These are phyloP conservation scores for Troides helena DNA, from an alignment of 2,888 invertebrate species.

Conservation along the genomic window DNA sequence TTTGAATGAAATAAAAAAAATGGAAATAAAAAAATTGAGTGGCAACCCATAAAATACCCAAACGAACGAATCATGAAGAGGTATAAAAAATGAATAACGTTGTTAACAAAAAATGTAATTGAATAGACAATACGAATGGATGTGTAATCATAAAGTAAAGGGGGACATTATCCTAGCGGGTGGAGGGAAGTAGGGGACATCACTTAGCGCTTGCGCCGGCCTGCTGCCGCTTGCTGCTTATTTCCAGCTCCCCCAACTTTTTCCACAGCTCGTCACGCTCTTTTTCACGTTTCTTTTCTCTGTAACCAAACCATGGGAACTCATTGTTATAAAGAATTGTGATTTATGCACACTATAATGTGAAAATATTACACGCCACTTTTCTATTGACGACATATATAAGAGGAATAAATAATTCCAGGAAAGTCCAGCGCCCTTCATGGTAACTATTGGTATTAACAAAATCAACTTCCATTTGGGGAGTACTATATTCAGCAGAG, in stretches of 20 bases:
- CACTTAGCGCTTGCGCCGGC: conserved; percentile 67
- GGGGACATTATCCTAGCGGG: conserved; percentile 64
- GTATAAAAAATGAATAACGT: conserved; percentile 75
- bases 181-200: conserved; percentile 73
- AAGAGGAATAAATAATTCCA: no score
- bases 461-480: no score
- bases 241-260: conserved; percentile 93
- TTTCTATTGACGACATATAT: no score
- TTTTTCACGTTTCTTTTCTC: conserved; percentile 97
- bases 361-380: no score
- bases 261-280: conserved; percentile 99
- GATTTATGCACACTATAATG: no score
- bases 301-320: conserved; percentile 41
- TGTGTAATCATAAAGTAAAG: conserved; percentile 69
- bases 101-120: conserved; percentile 77
- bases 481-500: no score
- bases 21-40: conserved; percentile 21
- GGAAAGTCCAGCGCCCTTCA: no score
- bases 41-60: conserved; percentile 40
- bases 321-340: background rate
- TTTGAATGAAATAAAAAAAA: conserved; percentile 10
- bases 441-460: no score
- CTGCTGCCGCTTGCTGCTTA: conserved; percentile 81
- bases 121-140: conserved; percentile 77
- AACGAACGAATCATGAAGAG: conserved; percentile 54